Evolutionary conservation across 2,113 vertebrate genomes (phyloP).

Genomic region (Antechinus flavipes): DNA sequence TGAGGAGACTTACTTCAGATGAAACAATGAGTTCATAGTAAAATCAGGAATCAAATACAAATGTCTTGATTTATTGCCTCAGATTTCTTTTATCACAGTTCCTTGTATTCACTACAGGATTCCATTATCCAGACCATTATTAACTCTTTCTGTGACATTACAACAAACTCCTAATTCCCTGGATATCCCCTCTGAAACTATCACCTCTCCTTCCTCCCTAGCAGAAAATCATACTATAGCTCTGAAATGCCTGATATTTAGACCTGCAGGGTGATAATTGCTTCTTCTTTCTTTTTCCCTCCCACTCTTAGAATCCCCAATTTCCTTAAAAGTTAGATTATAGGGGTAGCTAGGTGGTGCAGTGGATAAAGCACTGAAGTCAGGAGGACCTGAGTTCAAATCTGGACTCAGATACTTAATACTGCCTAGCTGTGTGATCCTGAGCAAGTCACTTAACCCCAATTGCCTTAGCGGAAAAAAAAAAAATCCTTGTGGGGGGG

Average conservation of each 20-base stretch:
- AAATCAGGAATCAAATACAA: neutral
- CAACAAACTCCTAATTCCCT: neutral
- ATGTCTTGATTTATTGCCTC: neutral
- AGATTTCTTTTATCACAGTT: neutral
- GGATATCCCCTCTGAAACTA: neutral
- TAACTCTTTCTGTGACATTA: neutral
- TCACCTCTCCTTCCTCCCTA: neutral
- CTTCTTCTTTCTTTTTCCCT: neutral
- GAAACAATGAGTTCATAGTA: neutral
- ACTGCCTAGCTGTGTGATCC: too few species aligned
- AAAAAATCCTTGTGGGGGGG: too few species aligned
- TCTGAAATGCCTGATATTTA: neutral
- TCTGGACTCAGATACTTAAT: too few species aligned
- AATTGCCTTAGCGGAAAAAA: too few species aligned
- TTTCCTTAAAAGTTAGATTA: neutral
- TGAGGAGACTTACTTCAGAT: neutral
- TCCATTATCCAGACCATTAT: neutral
- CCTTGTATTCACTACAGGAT: neutral
- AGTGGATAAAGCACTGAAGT: too few species aligned
- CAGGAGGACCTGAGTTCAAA: too few species aligned
- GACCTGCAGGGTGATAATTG: neutral
- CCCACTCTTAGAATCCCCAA: neutral
- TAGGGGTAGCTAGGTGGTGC: too few species aligned
- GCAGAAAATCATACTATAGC: neutral
- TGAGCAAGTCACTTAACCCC: too few species aligned